These are phyloP conservation scores for Glyphotaelius pellucidus DNA, from an alignment of 2,888 invertebrate genomes.

Conservation along the genomic window DNA sequence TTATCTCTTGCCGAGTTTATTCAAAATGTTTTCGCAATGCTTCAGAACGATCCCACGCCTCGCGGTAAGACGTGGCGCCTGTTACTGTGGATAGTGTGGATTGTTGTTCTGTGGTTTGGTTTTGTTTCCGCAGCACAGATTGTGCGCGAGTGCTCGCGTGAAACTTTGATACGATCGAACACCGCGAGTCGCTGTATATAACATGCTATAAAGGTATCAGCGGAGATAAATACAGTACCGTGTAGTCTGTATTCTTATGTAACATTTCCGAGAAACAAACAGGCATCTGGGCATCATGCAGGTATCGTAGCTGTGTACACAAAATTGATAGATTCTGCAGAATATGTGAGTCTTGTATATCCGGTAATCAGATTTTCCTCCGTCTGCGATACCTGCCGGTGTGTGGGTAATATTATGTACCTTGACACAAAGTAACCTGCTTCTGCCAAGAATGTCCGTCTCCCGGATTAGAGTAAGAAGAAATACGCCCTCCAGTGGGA, in stretches of 20 bases:
- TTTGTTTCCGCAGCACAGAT: not conserved
- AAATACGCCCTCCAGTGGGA: not conserved
- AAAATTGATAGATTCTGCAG: not conserved
- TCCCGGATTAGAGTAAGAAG: slow-evolving; percentile 1
- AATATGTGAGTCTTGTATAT: not conserved
- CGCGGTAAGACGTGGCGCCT: not conserved
- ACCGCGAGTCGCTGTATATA: not conserved
- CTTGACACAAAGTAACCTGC: slow-evolving; percentile 6
- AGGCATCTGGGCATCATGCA: not conserved
- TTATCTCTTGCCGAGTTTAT: not conserved
- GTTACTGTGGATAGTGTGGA: not conserved
- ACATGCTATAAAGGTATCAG: not conserved
- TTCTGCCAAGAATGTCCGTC: not conserved
- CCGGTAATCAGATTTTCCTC: slow-evolving; percentile 2
- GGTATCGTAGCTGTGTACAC: not conserved
- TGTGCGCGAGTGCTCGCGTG: not conserved
- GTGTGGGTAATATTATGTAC: not conserved
- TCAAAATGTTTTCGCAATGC: not conserved
- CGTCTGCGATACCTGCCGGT: not conserved
- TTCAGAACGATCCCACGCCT: not conserved
- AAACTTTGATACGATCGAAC: not conserved
- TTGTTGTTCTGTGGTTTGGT: not conserved
- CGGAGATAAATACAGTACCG: not conserved
- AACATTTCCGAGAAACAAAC: not conserved
- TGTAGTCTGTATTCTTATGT: not conserved